Evolutionary conservation across 2,888 invertebrate species (phyloP), one percentile per base, ranked within the genome.

Genomic region (Zhuqinia jingwanae): DNA sequence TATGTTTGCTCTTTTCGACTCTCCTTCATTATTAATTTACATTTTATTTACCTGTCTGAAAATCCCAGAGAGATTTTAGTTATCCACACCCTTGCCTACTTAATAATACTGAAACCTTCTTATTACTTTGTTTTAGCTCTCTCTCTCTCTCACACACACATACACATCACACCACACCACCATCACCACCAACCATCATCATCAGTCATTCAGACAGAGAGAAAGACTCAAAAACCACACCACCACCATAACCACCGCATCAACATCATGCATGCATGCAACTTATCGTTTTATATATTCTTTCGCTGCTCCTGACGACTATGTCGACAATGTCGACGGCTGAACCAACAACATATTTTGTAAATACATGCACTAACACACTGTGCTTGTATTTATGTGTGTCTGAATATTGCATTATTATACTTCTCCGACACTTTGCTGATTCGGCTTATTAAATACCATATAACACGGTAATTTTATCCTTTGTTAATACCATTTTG

Each of bases 11-110:
- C 36, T 30, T 65, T 25, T 50, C 76, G 25, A 50, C 58, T 76
- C 53, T 58, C 58, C 63, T 56, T 82, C 27, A 56, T 82, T 73
- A 82, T 82, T 82, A 82, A 82, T 82, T 82, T 56, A 63, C 83
- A 83, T 83, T 83, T 82, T 83, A 83, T 83, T 76, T 83, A 76
- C 83, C 83, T 83, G 83, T 76, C 75, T 25, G 53, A 83, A 83
- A 83, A 83, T 58, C 30, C 76, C 76, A 65, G 65, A 60, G 82
- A 82, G 73, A 47, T 47, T 73, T 82, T 83, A 36, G 76, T 50
- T 76, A 83, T 56, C 75, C 83, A 47, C 83, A 83, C 76, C 83
- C 83, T n/a, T 42, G 45, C 78, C 45, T 65, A 30, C 25, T 22
- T 60, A 53, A 27, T 82, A 45, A 27, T 82, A 45, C 81, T 15